Conservation (phyloP, 2,113 vertebrate species). For the Rhineura floridana region DNA sequence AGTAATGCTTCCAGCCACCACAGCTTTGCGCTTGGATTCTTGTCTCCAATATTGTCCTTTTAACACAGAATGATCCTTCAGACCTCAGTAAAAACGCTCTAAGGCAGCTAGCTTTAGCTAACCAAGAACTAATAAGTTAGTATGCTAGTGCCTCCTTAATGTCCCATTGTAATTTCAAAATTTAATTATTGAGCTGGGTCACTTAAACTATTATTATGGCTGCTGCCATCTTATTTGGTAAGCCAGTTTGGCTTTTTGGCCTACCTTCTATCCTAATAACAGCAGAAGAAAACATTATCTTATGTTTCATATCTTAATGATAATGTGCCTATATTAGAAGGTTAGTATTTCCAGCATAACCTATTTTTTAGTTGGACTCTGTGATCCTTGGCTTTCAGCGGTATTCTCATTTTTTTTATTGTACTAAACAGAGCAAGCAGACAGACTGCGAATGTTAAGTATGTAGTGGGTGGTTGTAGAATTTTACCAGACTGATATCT, state of each 20-base stretch:
- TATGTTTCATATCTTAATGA: neutral
- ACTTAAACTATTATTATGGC: neutral
- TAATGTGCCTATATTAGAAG: neutral
- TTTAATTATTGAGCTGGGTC: neutral
- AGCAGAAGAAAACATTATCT: neutral
- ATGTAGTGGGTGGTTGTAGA: neutral
- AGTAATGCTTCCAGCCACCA: neutral
- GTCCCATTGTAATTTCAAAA: neutral
- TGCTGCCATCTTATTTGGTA: neutral
- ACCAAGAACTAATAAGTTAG: neutral
- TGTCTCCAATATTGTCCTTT: neutral
- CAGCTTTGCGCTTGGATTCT: neutral
- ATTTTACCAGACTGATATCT: no score
- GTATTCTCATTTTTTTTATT: neutral
- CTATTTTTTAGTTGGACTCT: neutral
- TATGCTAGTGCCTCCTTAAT: neutral
- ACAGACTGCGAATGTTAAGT: neutral
- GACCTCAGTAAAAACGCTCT: neutral
- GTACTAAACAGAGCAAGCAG: neutral
- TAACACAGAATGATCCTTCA: neutral
- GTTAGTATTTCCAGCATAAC: neutral
- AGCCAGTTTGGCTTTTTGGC: neutral
- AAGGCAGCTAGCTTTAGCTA: neutral
- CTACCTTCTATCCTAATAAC: neutral
- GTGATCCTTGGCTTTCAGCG: neutral